Evolutionary conservation across 2,888 invertebrate genomes (phyloP), one percentile per base, ranked within the genome.

Genomic region (Zeuzera pyrina): DNA sequence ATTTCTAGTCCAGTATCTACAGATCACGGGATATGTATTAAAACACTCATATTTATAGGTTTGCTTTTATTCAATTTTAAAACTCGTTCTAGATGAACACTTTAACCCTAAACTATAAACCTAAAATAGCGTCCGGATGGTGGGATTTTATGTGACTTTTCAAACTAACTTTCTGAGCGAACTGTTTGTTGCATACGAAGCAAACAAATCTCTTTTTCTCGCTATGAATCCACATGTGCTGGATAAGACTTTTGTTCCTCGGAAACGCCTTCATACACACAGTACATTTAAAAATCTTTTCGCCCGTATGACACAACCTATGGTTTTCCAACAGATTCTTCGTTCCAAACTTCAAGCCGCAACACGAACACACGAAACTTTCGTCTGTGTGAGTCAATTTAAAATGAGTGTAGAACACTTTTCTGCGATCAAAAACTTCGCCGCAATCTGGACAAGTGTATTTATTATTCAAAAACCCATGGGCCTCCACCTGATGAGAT

Each of bases 231-330:
- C 77, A 77, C 68, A 76, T 60, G 29, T 79, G 78, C 28, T 74
- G 73, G 2, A 50, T 53, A 2, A 86, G 45, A 1, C 73, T 72
- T 33, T 78, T 83, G 4, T 69, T 71, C n/a, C 83, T 72, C 11
- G 78, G 67, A 36, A 86, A 87, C 1, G 65, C 49, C 41, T 86
- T 86, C 1, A 57, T 52, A 41, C 87, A 87, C 1, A 83, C 49
- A 1, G 54, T 47, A 38, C 87, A 87, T 24, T 64, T 53, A 21
- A 64, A 74, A 1, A 56, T 52, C 36, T 81, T 85, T 34, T 84
- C 84, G 2, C 78, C 72, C 1, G 85, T 81, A 43, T 87, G 87
- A 1, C 69, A 70, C 1, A 77, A 55, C 29, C 58, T 64, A 36
- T 86, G 86, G 1, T 84, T 68, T 2, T 74, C 65, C 22, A 77